These are phyloP conservation scores for Melinaea marsaeus DNA, from an alignment of 2,888 invertebrate species.

Conservation along the genomic window DNA sequence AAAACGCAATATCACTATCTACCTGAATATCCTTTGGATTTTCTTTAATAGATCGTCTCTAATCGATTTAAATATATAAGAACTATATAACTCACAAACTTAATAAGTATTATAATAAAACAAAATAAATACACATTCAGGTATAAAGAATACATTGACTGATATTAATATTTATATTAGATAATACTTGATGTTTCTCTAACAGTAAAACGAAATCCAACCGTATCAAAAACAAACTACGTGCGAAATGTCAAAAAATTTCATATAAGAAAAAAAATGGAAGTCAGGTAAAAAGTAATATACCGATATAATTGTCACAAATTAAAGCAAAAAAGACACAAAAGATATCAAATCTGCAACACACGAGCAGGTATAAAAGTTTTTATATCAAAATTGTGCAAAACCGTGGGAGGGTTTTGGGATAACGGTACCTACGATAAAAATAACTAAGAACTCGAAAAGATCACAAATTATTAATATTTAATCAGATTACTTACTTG, in stretches of 20 bases:
- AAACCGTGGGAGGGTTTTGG: conserved; percentile 71
- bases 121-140: too few relatives aligned
- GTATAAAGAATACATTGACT: too few relatives aligned
- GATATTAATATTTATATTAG: too few relatives aligned
- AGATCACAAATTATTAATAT: too few relatives aligned
- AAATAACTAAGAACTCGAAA: neutral
- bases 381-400: conserved; percentile 68
- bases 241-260: conserved; percentile 65
- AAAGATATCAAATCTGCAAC: conserved; percentile 78
- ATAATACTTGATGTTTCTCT: conserved; percentile 25
- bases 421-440: conserved; percentile 61
- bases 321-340: conserved; percentile 76
- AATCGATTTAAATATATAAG: conserved; percentile 59
- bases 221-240: conserved; percentile 64
- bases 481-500: neutral
- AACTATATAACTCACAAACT: too few relatives aligned
- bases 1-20: conserved; percentile 74
- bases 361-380: conserved; percentile 75
- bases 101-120: too few relatives aligned
- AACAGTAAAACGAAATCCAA: conserved; percentile 58
- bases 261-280: conserved; percentile 59
- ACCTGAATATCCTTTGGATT: conserved; percentile 63
- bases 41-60: conserved; percentile 67
- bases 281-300: conserved; percentile 77
- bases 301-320: conserved; percentile 79